Evolutionary conservation across 2,113 vertebrate species (phyloP), one percentile per base, ranked within the genome.

Genomic region (Chrysochloris asiatica): DNA sequence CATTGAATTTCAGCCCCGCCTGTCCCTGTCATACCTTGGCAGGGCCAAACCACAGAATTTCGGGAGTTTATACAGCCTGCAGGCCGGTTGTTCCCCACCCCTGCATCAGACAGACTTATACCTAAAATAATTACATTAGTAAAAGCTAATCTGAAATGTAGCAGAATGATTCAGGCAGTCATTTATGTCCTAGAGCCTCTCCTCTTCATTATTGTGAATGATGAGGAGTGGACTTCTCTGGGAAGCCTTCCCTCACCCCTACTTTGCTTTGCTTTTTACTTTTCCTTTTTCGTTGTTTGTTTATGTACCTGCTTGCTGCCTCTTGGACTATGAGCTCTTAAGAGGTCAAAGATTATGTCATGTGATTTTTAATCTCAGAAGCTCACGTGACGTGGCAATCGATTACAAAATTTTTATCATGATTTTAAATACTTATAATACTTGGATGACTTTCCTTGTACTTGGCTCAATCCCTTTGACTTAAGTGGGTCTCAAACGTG

Each of bases 301-400:
- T 72, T 94, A 10, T 71, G 28, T 50, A 54, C 33, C 9, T 78
- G 28, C 10, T 88, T 82, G 28, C 10, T 88, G 28, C 26, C 30
- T 72, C 30, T n/a, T 69, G 41, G 83, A 16, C 22, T 73, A 22
- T 45, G n/a, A n/a, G n/a, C n/a, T n/a, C n/a, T n/a, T n/a, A 30
- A 89, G 71, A 89, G 7, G 26, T 36, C 63, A 79, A 79, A 52
- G 7, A 77, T 54, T 77, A 7, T 71, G 6, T 87, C 69, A n/a
- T 80, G 82, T 89, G 72, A 77, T 26, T 65, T 85, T 69, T 78
- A 87, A 54, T 69, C n/a, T 87, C 38, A 71, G 69, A 50, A 28
- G 28, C 16, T 93, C 33, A 59, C 36, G 69, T 26, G n/a, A 24
- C 33, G 19, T 56, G 22, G 2, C 41, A 65, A 19, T 47, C 47